phyloP scores from a whole-genome alignment of 2,888 invertebrate genomes.

The Alviniconcha strummeri region DNA sequence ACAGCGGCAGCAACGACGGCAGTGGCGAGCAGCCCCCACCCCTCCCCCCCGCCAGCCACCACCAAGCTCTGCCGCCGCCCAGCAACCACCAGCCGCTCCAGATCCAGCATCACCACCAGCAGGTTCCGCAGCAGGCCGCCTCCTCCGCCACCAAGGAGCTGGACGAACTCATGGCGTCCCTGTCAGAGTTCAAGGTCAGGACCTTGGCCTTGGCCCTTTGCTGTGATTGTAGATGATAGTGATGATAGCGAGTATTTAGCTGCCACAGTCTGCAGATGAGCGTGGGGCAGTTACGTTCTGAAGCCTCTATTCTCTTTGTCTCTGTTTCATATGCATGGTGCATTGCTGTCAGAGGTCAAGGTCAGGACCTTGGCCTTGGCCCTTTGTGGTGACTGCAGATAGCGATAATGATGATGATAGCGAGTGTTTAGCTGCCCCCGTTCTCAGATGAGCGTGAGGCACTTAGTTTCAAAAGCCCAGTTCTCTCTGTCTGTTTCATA shows the following conservation, averaged over 20 bases:
- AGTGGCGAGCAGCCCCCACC: neutral
- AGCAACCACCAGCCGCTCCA: slow-evolving; percentile 38
- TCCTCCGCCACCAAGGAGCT: slow-evolving; percentile 95
- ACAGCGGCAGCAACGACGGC: neutral
- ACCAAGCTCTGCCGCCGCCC: slow-evolving; percentile 39
- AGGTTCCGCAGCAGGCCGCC: slow-evolving; percentile 74
- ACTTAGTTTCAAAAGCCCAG: no score
- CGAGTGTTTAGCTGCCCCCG: no score
- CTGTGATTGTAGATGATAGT: neutral
- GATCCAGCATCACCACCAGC: slow-evolving; percentile 14
- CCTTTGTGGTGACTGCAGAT: no score
- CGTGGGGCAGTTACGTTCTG: no score
- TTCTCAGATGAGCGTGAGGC: no score
- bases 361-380: no score
- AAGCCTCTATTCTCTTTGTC: no score
- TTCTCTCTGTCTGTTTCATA: no score
- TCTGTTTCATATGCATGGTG: no score
- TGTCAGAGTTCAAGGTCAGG: slow-evolving; percentile 94
- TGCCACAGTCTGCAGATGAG: no score
- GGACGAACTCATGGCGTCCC: slow-evolving; percentile 95
- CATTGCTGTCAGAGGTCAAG: no score
- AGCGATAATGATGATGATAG: no score
- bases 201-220: neutral
- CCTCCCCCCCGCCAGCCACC: slow-evolving; percentile 35
- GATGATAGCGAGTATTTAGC: neutral